A percentile compares a stretch with the other conserved stretches of the same genome.
Conservation (phyloP, 1,140 invertebrate species). For the Steinernema khuongi region DNA sequence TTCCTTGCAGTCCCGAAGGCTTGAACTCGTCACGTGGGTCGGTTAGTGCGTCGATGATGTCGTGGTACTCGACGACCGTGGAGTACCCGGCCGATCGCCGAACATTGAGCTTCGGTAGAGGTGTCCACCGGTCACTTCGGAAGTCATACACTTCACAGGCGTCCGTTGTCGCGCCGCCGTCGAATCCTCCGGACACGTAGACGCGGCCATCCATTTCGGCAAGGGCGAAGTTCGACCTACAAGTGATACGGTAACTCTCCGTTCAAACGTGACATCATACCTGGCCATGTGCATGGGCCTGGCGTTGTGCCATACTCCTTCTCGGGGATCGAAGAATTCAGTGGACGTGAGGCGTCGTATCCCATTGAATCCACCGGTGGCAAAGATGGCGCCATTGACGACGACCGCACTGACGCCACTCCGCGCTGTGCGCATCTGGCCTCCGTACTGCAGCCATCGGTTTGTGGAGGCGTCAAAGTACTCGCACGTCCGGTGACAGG, state of each 20-base stretch:
- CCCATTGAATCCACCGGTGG: neutral
- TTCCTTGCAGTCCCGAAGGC: neutral
- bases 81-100: neutral
- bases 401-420: neutral
- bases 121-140: neutral
- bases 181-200: constrained; percentile 8
- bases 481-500: neutral
- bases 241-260: neutral
- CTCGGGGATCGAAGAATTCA: constrained; percentile 2
- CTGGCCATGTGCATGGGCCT: neutral
- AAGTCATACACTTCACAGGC: neutral
- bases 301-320: neutral
- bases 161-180: neutral
- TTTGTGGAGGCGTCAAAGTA: neutral
- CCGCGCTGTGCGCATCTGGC: neutral
- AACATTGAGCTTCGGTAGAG: neutral
- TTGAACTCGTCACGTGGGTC: neutral
- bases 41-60: neutral
- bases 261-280: neutral
- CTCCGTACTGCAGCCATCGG: neutral
- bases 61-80: constrained; percentile 1
- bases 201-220: neutral
- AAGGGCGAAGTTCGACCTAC: neutral
- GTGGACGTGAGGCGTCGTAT: neutral
- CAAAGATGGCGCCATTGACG: neutral